Conservation (phyloP, 2,113 vertebrate species). For the Noctilio leporinus region DNA sequence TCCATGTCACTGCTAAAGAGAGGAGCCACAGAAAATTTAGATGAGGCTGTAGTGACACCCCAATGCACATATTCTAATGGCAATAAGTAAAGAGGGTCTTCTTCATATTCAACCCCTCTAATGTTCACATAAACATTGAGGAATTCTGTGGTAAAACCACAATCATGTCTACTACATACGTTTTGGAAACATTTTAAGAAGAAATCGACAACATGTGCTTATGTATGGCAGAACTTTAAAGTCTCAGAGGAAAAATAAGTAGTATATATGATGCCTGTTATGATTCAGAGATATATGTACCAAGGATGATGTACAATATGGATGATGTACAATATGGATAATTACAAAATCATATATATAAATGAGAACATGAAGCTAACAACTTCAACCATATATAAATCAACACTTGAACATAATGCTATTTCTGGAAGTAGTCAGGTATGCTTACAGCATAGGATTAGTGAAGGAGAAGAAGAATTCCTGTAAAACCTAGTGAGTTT, state of each 20-base stretch:
- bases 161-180: background rate
- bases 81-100: background rate
- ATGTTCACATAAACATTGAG: background rate
- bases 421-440: background rate
- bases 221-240: background rate
- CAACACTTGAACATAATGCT: background rate
- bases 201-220: background rate
- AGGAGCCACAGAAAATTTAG: background rate
- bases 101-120: background rate
- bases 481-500: background rate
- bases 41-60: background rate
- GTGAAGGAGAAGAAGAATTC: background rate
- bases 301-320: background rate
- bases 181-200: constrained; percentile 1
- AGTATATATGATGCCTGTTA: background rate
- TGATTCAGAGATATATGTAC: background rate
- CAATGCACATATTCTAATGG: background rate
- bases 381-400: background rate
- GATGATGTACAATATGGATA: background rate
- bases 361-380: background rate
- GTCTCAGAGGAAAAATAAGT: background rate
- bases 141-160: background rate
- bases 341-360: background rate
- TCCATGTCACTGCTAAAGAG: background rate
- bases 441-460: background rate